Conservation (phyloP, 2,797 vertebrate genomes). For the Takifugu rubripes region DNA sequence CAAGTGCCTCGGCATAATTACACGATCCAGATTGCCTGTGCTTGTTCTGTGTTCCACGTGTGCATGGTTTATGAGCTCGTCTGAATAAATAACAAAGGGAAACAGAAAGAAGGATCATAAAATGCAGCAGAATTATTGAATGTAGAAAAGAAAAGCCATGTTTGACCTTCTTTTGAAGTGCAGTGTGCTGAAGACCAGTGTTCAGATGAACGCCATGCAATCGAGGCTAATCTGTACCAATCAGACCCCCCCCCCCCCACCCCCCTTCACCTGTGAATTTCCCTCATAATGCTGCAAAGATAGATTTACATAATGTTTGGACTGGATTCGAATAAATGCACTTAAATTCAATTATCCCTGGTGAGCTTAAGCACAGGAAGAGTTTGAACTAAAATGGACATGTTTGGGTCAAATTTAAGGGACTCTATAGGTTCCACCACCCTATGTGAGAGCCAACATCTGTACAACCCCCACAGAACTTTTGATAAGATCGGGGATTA, state of each 20-base stretch:
- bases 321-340: conserved; percentile 49
- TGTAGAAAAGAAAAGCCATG: neutral
- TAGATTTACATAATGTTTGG: conserved; percentile 56
- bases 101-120: no score
- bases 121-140: neutral
- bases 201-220: conserved; percentile 9
- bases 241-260: neutral
- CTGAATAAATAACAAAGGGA: no score
- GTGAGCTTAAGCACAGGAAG: conserved; percentile 7
- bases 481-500: conserved; percentile 3
- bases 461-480: neutral
- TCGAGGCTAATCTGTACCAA: conserved; percentile 25
- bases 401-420: neutral
- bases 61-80: no score
- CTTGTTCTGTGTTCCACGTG: no score
- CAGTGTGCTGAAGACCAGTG: no score
- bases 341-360: conserved; percentile 21
- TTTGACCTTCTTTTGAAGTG: conserved; percentile 3
- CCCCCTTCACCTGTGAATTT: conserved; percentile 18
- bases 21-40: no score
- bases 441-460: neutral
- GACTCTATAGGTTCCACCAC: neutral
- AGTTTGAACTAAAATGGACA: no score
- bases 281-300: conserved; percentile 45
- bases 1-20: no score